Conservation (phyloP, 2,888 invertebrate genomes). For the Calameuta pallipes region DNA sequence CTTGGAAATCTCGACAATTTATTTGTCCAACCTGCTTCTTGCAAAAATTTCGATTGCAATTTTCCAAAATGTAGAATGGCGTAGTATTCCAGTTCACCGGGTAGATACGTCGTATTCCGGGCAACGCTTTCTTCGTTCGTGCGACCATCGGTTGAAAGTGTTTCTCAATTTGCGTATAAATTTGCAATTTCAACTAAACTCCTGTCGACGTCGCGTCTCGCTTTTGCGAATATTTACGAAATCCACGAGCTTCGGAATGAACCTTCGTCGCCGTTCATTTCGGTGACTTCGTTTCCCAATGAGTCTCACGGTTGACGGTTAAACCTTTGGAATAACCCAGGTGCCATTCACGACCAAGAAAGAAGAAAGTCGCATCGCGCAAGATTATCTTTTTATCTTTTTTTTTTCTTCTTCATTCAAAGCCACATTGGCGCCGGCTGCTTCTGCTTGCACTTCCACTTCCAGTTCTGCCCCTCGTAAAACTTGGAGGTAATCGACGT, state of each 20-base stretch:
- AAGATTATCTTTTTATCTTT: not conserved
- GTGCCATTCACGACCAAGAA: not conserved
- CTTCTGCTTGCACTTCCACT: not conserved
- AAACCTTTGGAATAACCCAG: not conserved
- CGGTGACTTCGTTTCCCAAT: not conserved
- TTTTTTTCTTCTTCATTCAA: not conserved
- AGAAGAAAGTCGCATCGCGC: no score
- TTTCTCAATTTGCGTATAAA: constrained; percentile 22
- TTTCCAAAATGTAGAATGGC: not conserved
- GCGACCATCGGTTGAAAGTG: constrained; percentile 33
- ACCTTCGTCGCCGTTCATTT: not conserved
- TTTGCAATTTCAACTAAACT: not conserved
- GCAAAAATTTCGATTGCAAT: constrained; percentile 5
- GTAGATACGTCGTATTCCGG: not conserved
- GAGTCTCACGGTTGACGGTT: not conserved
- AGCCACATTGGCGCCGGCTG: not conserved
- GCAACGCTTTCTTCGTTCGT: constrained; percentile 34
- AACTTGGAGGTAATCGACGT: not conserved
- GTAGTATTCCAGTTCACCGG: not conserved
- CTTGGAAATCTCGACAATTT: not conserved
- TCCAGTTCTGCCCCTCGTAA: not conserved
- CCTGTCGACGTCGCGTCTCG: not conserved
- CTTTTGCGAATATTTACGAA: not conserved
- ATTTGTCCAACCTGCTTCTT: not conserved
- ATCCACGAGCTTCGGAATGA: not conserved